Percentiles rank a stretch among this genome's conserved stretches.
Evolutionary conservation across 2,888 invertebrate species (phyloP).

Genomic region (Physocephala rufipes): DNA sequence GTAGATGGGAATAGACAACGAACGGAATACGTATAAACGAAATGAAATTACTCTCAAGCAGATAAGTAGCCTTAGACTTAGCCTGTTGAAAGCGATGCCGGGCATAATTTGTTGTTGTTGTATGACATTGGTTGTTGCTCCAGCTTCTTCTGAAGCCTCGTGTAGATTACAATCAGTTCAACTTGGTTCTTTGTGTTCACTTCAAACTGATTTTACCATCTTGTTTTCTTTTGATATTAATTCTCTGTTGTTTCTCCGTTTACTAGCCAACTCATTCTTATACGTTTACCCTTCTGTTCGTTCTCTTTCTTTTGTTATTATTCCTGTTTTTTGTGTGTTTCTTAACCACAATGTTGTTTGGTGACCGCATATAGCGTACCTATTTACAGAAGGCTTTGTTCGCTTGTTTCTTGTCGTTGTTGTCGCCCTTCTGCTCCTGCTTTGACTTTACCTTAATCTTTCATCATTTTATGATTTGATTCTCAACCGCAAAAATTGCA

Average conservation of each 20-base stretch:
- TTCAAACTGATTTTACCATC: constrained; percentile 9
- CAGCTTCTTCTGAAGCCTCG: neutral
- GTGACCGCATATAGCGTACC: constrained; percentile 4
- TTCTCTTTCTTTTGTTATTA: constrained; percentile 29
- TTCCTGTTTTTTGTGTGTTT: constrained; percentile 8
- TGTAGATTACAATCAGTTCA: constrained; percentile 22
- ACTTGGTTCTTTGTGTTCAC: no score
- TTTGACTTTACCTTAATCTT: neutral
- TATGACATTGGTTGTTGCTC: neutral
- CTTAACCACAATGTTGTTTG: constrained; percentile 17
- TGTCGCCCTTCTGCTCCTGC: neutral
- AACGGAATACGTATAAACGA: no score
- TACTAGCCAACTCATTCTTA: neutral
- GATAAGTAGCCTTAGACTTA: no score
- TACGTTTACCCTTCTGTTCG: constrained; percentile 43
- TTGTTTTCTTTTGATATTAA: neutral
- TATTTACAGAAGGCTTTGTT: neutral
- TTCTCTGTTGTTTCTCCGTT: constrained; percentile 7
- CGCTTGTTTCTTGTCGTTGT: constrained; percentile 1
- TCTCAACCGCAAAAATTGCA: constrained; percentile 8
- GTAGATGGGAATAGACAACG: no score
- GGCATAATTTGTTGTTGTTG: no score
- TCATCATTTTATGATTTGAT: neutral
- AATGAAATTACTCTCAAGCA: no score
- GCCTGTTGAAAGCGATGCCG: no score